These are phyloP conservation scores for Micoletzkya japonica DNA, from an alignment of 2,888 invertebrate species.

Conservation along the genomic window DNA sequence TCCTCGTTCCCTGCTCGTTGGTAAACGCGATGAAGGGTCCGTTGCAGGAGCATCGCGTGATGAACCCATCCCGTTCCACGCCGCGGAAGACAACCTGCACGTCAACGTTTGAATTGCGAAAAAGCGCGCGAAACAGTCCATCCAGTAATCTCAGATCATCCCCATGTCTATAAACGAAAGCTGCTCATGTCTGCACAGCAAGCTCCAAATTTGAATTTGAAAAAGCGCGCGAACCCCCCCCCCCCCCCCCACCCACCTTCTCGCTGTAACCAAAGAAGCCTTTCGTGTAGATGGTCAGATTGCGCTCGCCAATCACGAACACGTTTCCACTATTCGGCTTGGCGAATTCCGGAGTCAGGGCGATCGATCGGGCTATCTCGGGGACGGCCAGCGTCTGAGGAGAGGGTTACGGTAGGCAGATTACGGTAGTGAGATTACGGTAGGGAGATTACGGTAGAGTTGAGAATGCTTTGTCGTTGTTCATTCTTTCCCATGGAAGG, in stretches of 20 bases:
- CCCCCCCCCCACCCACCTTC: too few relatives aligned
- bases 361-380: slow-evolving; percentile 49
- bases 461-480: too few relatives aligned
- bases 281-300: slow-evolving; percentile 53
- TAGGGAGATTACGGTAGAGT: neutral
- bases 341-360: slow-evolving; percentile 53
- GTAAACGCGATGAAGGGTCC: slow-evolving; percentile 59
- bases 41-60: slow-evolving; percentile 53
- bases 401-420: too few relatives aligned
- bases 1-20: slow-evolving; percentile 62
- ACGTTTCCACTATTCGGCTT: slow-evolving; percentile 40
- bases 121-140: neutral
- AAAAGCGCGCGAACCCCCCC: too few relatives aligned
- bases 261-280: slow-evolving; percentile 51
- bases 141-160: neutral
- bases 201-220: too few relatives aligned
- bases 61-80: slow-evolving; percentile 58
- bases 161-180: too few relatives aligned
- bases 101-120: neutral
- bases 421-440: too few relatives aligned
- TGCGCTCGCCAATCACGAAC: slow-evolving; percentile 54
- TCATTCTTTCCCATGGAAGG: too few relatives aligned
- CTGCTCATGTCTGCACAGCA: too few relatives aligned
- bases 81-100: slow-evolving; percentile 52
- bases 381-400: slow-evolving; percentile 44